Percentiles rank a stretch among this genome's conserved stretches.
Conservation (phyloP, 2,113 vertebrate species). For the Rhizomys pruinosus region DNA sequence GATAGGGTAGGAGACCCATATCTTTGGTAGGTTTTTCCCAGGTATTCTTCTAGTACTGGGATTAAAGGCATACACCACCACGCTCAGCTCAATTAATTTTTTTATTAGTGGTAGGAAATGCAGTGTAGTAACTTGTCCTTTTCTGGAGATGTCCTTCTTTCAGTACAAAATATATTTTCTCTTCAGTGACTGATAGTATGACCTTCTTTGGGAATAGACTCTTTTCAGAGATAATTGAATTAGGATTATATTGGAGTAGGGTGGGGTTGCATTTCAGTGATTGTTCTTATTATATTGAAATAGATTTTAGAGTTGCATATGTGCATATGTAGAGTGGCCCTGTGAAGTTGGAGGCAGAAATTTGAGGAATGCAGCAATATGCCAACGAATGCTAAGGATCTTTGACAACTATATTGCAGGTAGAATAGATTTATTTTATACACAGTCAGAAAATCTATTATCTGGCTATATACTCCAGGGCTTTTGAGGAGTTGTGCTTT, state of each 20-base stretch:
- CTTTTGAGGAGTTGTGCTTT: background rate
- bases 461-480: background rate
- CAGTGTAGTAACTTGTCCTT: background rate
- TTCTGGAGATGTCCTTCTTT: background rate
- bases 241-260: too few species aligned
- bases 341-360: background rate
- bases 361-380: background rate
- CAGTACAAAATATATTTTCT: background rate
- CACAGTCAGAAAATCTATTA: background rate
- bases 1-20: background rate
- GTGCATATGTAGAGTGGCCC: background rate
- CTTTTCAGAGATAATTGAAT: background rate
- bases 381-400: background rate
- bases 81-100: too few species aligned
- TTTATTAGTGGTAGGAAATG: background rate
- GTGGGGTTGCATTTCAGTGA: background rate
- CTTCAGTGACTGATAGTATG: background rate
- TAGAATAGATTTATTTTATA: background rate
- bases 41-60: too few species aligned
- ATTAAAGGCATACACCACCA: too few species aligned
- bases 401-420: background rate
- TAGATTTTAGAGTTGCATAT: background rate
- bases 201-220: background rate
- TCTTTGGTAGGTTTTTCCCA: too few species aligned
- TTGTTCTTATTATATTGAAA: background rate